These are phyloP conservation scores for Eurosta solidaginis DNA, from an alignment of 1,140 invertebrate species.

Conservation along the genomic window DNA sequence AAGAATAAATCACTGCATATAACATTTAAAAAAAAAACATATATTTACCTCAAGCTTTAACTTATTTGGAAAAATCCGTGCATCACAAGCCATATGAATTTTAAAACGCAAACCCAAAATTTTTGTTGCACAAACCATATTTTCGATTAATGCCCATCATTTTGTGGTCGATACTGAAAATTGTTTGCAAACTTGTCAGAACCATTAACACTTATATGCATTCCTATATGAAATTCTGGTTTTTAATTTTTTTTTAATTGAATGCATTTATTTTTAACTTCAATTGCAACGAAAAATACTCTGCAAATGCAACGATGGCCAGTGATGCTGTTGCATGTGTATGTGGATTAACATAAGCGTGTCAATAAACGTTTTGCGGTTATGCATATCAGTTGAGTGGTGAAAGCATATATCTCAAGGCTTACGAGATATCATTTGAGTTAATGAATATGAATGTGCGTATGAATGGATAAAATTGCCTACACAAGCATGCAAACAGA, in stretches of 20 bases:
- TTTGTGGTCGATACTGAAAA: constrained; percentile 2
- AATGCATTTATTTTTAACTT: not conserved
- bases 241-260: not conserved
- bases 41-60: no score
- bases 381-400: not conserved
- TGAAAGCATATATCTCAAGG: not conserved
- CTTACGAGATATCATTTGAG: not conserved
- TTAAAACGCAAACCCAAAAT: not conserved
- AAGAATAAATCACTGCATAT: no score
- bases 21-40: no score
- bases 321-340: not conserved
- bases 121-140: not conserved
- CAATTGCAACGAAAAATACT: not conserved
- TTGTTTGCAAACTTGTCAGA: not conserved
- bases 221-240: not conserved
- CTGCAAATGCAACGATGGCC: not conserved
- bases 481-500: not conserved
- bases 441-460: not conserved
- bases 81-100: no score
- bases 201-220: not conserved
- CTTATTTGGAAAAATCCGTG: no score
- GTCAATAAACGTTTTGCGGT: constrained; percentile 25
- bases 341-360: not conserved
- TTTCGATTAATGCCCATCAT: not conserved
- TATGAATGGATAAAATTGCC: not conserved